phyloP scores from a whole-genome alignment of 2,113 vertebrate species.

The Cyphomyrus discorhynchus region DNA sequence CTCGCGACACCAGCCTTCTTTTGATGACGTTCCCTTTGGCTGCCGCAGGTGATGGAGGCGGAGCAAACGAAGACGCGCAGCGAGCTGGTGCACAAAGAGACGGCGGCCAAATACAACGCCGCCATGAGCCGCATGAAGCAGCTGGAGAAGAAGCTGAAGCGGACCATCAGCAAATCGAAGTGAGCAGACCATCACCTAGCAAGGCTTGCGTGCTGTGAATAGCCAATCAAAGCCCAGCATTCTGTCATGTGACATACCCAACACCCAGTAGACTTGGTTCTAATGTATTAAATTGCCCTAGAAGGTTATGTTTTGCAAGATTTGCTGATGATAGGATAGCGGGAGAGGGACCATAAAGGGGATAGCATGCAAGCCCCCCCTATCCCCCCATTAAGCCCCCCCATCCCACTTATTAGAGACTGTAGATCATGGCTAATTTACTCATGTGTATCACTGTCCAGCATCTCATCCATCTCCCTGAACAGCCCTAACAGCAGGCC shows the following conservation, averaged over 20 bases:
- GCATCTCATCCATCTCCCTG: background rate
- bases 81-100: constrained; percentile 88
- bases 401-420: background rate
- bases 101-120: constrained; percentile 81
- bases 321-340: background rate
- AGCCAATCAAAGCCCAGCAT: background rate
- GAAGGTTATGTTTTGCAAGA: background rate
- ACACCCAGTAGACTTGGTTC: background rate
- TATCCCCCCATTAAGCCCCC: background rate
- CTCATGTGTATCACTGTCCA: background rate
- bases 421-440: background rate
- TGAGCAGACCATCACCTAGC: constrained; percentile 46
- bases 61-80: constrained; percentile 87
- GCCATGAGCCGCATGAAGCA: constrained; percentile 89
- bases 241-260: background rate
- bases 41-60: constrained; percentile 85
- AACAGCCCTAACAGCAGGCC: background rate
- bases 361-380: background rate
- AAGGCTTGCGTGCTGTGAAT: background rate
- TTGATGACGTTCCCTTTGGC: background rate
- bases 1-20: background rate
- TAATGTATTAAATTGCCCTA: background rate
- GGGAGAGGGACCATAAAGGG: background rate
- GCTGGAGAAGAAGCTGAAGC: constrained; percentile 93
- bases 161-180: constrained; percentile 96